Percentiles rank a stretch among this genome's conserved stretches.
phyloP scores from a whole-genome alignment of 2,888 invertebrate genomes.

The Melieria crassipennis region DNA sequence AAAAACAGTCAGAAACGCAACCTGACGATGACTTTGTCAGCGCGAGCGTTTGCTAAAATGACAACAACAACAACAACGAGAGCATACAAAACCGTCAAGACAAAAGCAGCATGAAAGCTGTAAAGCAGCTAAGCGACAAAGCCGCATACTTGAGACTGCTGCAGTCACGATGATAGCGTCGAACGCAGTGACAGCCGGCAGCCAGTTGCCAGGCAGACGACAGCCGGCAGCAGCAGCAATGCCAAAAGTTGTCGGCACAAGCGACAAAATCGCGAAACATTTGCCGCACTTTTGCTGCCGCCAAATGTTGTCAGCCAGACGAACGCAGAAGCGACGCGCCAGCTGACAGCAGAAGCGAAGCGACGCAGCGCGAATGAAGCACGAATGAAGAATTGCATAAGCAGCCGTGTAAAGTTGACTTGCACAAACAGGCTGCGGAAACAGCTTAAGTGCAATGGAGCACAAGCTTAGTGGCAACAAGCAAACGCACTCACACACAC shows the following conservation, averaged over 20 bases:
- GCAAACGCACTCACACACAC: constrained; percentile 10
- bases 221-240: too few relatives aligned
- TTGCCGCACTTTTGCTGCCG: too few relatives aligned
- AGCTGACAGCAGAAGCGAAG: background rate
- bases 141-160: background rate
- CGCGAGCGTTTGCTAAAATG: too few relatives aligned
- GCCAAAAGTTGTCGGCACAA: background rate
- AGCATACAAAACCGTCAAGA: too few relatives aligned
- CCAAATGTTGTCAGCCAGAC: background rate
- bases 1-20: too few relatives aligned
- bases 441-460: constrained; percentile 27
- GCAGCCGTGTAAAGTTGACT: background rate
- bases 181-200: too few relatives aligned
- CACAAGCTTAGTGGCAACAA: constrained; percentile 23
- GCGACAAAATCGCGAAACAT: background rate
- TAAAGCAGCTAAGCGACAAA: background rate
- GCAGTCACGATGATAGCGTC: too few relatives aligned
- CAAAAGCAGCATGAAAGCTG: constrained; percentile 2
- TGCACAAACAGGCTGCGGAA: constrained; percentile 26
- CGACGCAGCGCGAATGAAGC: constrained; percentile 3
- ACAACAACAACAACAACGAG: too few relatives aligned
- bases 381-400: background rate
- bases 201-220: too few relatives aligned
- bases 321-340: background rate
- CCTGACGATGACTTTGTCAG: too few relatives aligned